Conservation (phyloP, 2,888 invertebrate species). For the Tipula helvola region DNA sequence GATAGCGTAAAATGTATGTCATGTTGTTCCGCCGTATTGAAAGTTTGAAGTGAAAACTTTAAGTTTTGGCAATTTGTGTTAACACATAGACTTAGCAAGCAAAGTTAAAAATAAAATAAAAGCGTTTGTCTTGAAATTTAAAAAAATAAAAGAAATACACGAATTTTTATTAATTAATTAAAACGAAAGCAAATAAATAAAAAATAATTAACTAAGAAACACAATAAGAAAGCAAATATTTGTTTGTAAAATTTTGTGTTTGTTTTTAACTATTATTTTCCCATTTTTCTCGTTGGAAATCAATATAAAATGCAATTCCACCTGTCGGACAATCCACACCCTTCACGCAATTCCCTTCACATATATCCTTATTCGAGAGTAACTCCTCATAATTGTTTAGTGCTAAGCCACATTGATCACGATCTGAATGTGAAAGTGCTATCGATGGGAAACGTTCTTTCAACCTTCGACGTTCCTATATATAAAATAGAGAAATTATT, state of each 20-base stretch:
- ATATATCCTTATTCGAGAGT: slow-evolving; percentile 64
- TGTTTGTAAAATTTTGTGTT: not conserved
- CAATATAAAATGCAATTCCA: slow-evolving; percentile 25
- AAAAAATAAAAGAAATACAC: not conserved
- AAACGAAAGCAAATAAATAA: not conserved
- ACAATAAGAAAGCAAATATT: not conserved
- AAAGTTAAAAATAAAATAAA: not conserved
- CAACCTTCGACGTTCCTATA: slow-evolving; percentile 67
- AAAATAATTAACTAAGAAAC: not conserved
- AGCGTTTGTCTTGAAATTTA: not conserved
- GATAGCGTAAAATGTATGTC: too few species aligned
- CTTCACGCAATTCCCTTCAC: slow-evolving; percentile 75
- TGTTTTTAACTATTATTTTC: slow-evolving; percentile 13
- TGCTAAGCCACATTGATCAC: slow-evolving; percentile 62
- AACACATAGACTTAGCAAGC: not conserved
- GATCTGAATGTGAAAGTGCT: slow-evolving; percentile 58
- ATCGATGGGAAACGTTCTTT: slow-evolving; percentile 75
- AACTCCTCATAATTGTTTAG: slow-evolving; percentile 74
- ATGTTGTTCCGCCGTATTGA: too few species aligned
- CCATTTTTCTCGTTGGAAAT: slow-evolving; percentile 21
- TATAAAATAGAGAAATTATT: not conserved
- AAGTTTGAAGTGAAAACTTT: too few species aligned
- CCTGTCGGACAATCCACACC: slow-evolving; percentile 80
- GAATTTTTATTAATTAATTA: not conserved
- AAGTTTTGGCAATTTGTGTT: too few species aligned